Conservation (phyloP, 2,797 vertebrate species). For the Aphelocoma californica region DNA sequence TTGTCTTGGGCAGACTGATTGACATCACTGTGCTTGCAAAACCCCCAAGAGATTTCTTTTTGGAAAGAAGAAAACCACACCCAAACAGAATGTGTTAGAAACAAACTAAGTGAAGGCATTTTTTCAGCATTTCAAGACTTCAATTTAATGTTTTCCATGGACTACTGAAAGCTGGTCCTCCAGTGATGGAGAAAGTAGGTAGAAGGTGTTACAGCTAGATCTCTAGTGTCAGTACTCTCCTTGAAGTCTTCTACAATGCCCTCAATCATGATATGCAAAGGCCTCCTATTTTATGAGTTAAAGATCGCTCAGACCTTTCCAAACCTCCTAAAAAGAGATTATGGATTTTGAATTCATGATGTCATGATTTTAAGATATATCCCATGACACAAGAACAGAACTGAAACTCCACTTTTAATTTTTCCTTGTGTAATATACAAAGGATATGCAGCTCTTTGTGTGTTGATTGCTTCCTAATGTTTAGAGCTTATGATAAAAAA, state of each 20-base stretch:
- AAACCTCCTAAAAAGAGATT: not conserved
- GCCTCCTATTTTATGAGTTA: not conserved
- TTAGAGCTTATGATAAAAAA: not conserved
- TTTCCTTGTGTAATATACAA: not conserved
- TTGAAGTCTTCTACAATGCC: not conserved
- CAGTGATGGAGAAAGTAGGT: not conserved
- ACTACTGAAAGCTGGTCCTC: not conserved
- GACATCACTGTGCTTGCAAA: not conserved
- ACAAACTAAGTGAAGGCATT: not conserved
- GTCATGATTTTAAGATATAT: not conserved
- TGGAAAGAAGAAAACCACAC: not conserved
- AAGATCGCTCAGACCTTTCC: not conserved
- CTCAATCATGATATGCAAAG: not conserved
- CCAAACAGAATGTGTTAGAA: not conserved
- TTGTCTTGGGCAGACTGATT: not conserved
- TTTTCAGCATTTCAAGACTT: not conserved
- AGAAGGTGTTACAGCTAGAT: not conserved
- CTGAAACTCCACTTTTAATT: not conserved
- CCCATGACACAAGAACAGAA: not conserved
- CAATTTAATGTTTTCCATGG: not conserved
- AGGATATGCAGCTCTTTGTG: not conserved
- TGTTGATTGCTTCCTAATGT: not conserved
- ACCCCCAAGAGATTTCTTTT: not conserved
- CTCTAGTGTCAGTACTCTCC: not conserved
- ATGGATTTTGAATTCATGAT: not conserved